Evolutionary conservation across 2,797 vertebrate genomes (phyloP), one percentile per base, ranked within the genome.

Genomic region (Paratrypauchen microcephalus): DNA sequence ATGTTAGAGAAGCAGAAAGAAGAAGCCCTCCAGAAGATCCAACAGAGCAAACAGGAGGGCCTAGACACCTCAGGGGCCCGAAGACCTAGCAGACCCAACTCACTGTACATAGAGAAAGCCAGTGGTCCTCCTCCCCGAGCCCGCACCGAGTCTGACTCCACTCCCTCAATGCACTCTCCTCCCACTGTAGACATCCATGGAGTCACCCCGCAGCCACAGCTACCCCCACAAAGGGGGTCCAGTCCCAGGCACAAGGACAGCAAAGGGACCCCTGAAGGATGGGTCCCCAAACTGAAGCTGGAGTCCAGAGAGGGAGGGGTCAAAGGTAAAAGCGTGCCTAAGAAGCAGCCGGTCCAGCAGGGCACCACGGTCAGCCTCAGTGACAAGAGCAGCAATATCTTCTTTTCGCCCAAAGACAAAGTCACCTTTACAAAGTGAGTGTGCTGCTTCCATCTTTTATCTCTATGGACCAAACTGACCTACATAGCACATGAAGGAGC

Each of bases 331-430:
- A 70, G 86, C 0, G 72, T 69, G 0, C 2, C 83, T 71, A 94
- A 85, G 78, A 93, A 93, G 70, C 79, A 86, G 58, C 58, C 28
- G 0, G 83, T 24, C n/a, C 69, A 62, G 71, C 93, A 93, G 71
- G 90, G 83, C 47, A 52, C 83, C 0, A 82, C 93, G 23, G 90
- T 91, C 23, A 77, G 75, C 76, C 81, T 89, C 85, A 83, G 86
- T 8, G 95, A 95, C 0, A 94, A 89, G 70, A 58, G 92, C 0
- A 86, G 87, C 7, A 79, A 90, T 64, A 94, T 96, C 87, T 96
- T 97, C 88, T 97, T 96, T 90, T 94, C 87, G 0, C 96, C 96
- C 0, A 96, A 95, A 75, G 95, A 94, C 83, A 95, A 92, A 77
- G 91, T 92, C 0, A 86, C 86, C 36, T 92, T 93, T 80, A 69